Base-by-base conservation (phyloP, 2,113 vertebrate species). In the Nyctibius bracteatus region DNA sequence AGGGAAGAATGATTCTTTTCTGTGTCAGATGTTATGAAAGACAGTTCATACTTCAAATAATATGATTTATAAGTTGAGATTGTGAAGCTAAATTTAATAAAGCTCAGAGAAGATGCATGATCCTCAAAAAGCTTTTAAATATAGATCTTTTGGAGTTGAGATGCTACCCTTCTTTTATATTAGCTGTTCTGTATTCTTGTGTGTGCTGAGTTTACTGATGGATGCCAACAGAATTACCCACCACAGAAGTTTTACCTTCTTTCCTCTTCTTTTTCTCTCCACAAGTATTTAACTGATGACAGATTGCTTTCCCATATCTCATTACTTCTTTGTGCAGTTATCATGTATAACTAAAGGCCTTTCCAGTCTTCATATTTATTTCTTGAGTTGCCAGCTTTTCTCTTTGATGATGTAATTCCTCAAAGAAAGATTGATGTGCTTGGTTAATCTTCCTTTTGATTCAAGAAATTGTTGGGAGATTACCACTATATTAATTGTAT, bases 51-150 rank as follows among this genome's bases (percentile, higher is more conserved):
- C 46, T 80, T 92, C 92, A 97, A 91, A 89, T 86, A 95, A 87
- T 81, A 63, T 63, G 63, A 94, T 92, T 96, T 93, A 86, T 85
- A 93, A 70, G n/a, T 66, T 68, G 47, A 91, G 81, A 92, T 58
- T 57, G 37, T 87, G 73, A 91, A 87, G 54, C 43, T 89, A 92
- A 85, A 95, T 89, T 62, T 94, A 95, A 96, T 92, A 96, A 97
- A 96, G 66, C 30, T 85, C 57, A 68, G 58, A 78, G 63, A 86
- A 92, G 92, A 95, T 51, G 49, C 73, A 94, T 66, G 86, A 94
- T 5, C 25, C 44, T 92, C 80, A 72, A 84, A 94, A 91, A 68
- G 54, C 61, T 72, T 89, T 71, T 88, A 86, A 95, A 92, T 92
- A 72, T 24, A 84, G 41, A 37, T 68, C 41, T 85, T 81, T 61